A percentile compares a stretch with the other conserved stretches of the same genome.
phyloP scores from a whole-genome alignment of 2,888 invertebrate genomes.

The Heliconius sara region DNA sequence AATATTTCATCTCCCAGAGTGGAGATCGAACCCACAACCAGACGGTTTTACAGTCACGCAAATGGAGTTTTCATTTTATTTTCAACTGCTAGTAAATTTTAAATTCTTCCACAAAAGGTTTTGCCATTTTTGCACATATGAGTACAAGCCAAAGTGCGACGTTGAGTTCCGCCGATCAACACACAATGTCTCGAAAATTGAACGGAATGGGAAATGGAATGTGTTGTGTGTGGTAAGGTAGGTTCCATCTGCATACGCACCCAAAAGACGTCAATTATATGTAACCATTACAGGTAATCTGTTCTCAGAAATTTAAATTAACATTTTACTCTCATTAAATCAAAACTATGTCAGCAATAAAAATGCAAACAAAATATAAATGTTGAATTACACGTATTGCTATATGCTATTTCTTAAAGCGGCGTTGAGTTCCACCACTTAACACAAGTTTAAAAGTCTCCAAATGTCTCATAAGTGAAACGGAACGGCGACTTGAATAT shows the following conservation, averaged over 20 bases:
- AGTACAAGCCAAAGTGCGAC: neutral
- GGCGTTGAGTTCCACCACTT: neutral
- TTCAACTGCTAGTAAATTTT: neutral
- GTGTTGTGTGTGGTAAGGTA: too few species aligned
- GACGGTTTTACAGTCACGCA: too few species aligned
- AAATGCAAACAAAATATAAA: neutral
- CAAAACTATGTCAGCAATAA: neutral
- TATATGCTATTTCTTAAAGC: neutral
- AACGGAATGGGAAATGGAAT: neutral
- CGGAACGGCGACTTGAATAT: too few species aligned
- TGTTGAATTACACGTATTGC: neutral
- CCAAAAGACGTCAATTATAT: neutral
- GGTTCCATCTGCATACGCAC: too few species aligned
- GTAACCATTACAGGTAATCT: neutral
- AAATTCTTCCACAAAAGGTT: neutral
- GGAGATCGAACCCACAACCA: too few species aligned
- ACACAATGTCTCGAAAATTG: neutral
- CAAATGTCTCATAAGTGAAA: neutral
- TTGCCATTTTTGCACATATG: too few species aligned
- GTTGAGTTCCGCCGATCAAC: neutral
- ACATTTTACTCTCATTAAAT: neutral
- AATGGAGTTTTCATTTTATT: neutral
- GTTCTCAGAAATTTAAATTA: neutral
- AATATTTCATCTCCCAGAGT: too few species aligned
- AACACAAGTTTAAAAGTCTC: neutral